Evolutionary conservation across 2,888 invertebrate species (phyloP).

Genomic region (Cylindroiulus punctatus): DNA sequence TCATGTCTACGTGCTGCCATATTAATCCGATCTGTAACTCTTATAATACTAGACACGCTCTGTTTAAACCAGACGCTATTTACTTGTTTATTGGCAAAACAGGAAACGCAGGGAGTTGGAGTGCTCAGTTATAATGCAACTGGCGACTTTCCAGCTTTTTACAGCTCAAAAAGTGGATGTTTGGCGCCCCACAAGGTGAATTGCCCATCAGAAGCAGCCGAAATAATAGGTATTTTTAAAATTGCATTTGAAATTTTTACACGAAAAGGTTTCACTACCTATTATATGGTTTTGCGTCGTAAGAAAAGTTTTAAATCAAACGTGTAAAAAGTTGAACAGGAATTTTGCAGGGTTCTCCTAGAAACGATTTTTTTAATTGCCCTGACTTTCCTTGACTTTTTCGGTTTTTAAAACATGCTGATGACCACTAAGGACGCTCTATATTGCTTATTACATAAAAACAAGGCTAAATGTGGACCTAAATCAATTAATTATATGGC

Average conservation of each 20-base stretch:
- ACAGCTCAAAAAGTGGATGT: constrained; percentile 79
- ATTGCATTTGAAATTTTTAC: too few species aligned
- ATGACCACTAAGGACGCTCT: too few species aligned
- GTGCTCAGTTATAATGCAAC: constrained; percentile 79
- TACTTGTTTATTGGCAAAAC: constrained; percentile 52
- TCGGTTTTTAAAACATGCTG: too few species aligned
- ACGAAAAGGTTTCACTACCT: neutral
- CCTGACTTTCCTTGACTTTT: too few species aligned
- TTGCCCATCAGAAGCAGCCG: constrained; percentile 76
- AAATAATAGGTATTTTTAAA: constrained; percentile 73
- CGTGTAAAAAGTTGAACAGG: neutral
- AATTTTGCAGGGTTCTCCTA: neutral
- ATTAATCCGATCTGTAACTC: neutral
- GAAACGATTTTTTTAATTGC: too few species aligned
- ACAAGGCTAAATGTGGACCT: too few species aligned
- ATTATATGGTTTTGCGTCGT: neutral
- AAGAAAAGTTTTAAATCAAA: neutral
- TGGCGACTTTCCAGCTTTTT: constrained; percentile 91
- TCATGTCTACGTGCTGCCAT: neutral
- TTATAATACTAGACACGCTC: neutral
- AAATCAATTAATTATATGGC: too few species aligned
- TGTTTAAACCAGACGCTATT: neutral
- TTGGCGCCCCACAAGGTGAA: constrained; percentile 77
- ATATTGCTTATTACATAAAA: too few species aligned
- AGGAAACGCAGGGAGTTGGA: constrained; percentile 96